Conservation (phyloP, 1,140 invertebrate genomes). For the Drosophila guanche region DNA sequence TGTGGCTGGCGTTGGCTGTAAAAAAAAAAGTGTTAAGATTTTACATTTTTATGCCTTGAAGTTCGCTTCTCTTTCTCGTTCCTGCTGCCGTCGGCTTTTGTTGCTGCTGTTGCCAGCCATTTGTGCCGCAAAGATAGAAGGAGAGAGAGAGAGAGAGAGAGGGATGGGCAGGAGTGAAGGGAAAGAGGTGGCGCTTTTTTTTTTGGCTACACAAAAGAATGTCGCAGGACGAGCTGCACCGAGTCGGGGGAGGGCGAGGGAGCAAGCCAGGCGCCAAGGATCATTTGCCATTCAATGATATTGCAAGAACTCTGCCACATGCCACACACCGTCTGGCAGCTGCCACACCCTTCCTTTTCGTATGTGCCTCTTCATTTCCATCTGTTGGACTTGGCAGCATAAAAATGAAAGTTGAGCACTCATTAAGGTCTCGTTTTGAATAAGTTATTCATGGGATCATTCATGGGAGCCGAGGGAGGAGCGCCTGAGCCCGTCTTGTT, state of each 20-base stretch:
- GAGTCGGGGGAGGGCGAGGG: too few species aligned
- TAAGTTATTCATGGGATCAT: constrained; percentile 58
- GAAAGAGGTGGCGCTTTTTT: background rate
- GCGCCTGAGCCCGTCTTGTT: constrained; percentile 1
- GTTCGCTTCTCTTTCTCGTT: constrained; percentile 30
- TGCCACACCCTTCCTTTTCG: background rate
- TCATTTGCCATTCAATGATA: constrained; percentile 37
- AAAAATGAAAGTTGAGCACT: constrained; percentile 75
- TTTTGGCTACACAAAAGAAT: too few species aligned
- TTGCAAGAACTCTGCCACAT: constrained; percentile 1
- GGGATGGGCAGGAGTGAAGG: background rate
- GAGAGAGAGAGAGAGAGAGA: constrained; percentile 12
- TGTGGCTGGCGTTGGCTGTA: constrained; percentile 10
- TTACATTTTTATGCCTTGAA: constrained; percentile 68
- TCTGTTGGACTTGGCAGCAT: constrained; percentile 25
- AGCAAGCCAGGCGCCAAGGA: background rate
- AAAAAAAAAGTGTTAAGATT: constrained; percentile 76
- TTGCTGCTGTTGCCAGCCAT: constrained; percentile 67
- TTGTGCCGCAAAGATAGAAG: constrained; percentile 56
- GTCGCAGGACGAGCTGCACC: too few species aligned
- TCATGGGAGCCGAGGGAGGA: background rate
- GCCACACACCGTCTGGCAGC: too few species aligned
- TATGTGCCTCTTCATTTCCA: constrained; percentile 15
- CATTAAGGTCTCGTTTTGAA: constrained; percentile 72
- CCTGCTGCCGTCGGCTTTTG: constrained; percentile 39